Percentiles rank a stretch among this genome's conserved stretches.
Evolutionary conservation across 2,113 vertebrate species (phyloP).

Genomic region (Speoplatyrhinus poulsoni): DNA sequence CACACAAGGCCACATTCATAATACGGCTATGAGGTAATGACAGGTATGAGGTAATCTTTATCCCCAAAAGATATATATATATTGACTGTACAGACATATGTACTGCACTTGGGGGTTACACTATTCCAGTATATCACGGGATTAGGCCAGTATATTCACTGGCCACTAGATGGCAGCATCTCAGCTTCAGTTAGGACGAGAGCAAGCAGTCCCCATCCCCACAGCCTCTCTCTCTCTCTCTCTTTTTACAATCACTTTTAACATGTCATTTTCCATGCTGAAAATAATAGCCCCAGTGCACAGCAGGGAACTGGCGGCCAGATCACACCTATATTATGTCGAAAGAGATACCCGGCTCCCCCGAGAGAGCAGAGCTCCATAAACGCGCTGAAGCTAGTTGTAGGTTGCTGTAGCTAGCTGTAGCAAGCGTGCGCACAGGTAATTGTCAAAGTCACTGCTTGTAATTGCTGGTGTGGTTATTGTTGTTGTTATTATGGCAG

Average conservation of each 20-base stretch:
- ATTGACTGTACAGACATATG: background rate
- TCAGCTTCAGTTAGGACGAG: slow-evolving; percentile 64
- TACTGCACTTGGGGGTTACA: too few species aligned
- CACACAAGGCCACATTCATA: slow-evolving; percentile 16
- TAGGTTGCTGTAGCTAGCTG: background rate
- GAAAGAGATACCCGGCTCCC: slow-evolving; percentile 6
- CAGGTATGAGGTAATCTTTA: slow-evolving; percentile 21
- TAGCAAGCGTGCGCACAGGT: background rate
- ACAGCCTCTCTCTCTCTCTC: background rate
- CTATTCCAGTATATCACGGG: too few species aligned
- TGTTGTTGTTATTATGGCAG: background rate
- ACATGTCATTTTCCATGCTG: slow-evolving; percentile 58
- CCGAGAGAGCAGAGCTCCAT: background rate
- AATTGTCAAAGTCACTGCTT: slow-evolving; percentile 27
- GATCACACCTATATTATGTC: slow-evolving; percentile 6
- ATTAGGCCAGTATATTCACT: background rate
- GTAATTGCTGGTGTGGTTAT: slow-evolving; percentile 12
- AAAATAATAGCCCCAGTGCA: slow-evolving; percentile 44
- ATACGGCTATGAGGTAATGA: slow-evolving; percentile 14
- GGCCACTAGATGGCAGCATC: slow-evolving; percentile 86
- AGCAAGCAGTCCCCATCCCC: background rate
- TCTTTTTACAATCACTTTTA: slow-evolving; percentile 57
- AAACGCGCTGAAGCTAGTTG: background rate
- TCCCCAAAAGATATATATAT: background rate
- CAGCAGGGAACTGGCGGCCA: slow-evolving; percentile 33